Base-by-base conservation (phyloP, 2,113 vertebrate species). In the Paradoxurus hermaphroditus region DNA sequence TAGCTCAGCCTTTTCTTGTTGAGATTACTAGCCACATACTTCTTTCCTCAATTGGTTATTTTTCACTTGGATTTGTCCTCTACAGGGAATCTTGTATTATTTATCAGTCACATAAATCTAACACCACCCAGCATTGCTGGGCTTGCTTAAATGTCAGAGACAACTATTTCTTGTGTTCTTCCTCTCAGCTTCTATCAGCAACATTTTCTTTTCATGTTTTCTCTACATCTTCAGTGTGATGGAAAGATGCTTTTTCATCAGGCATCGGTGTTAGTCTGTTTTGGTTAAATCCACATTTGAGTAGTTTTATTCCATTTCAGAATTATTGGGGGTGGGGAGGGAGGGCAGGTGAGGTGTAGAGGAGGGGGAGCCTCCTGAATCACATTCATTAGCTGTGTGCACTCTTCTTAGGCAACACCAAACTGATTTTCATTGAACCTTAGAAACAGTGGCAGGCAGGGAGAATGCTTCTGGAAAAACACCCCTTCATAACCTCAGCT, bases 81-180 rank as follows among this genome's bases (percentile, higher is more conserved):
- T 62, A 70, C 59, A 90, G 88, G 70, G 83, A 97, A 86, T 92
- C 84, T 94, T 95, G 94, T 95, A 94, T 95, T 98, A 97, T 96
- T 97, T 97, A 96, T 97, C 96, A 95, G 63, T 92, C 84, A 96
- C 72, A 97, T 87, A 96, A 96, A 94, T 92, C 87, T 96, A 86
- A 92, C 97, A 95, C 77, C 92, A 96, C 23, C 77, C 63, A 88
- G 79, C 56, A 92, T 62, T 87, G n/a, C n/a, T n/a, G 87, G 39
- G 73, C 90, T 97, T 59, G 39, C 92, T 91, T 95, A 90, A 91
- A 98, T 96, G 92, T 90, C 94, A 96, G 97, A 96, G 95, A 95
- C 83, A 95, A 72, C 90, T 85, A 49, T 94, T 97, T 94, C 67
- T 82, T 68, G 34, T 92, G 73, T 94, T 96, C 70, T 91, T 96